Evolutionary conservation across 2,797 vertebrate species (phyloP).

Genomic region (Leuciscus waleckii): DNA sequence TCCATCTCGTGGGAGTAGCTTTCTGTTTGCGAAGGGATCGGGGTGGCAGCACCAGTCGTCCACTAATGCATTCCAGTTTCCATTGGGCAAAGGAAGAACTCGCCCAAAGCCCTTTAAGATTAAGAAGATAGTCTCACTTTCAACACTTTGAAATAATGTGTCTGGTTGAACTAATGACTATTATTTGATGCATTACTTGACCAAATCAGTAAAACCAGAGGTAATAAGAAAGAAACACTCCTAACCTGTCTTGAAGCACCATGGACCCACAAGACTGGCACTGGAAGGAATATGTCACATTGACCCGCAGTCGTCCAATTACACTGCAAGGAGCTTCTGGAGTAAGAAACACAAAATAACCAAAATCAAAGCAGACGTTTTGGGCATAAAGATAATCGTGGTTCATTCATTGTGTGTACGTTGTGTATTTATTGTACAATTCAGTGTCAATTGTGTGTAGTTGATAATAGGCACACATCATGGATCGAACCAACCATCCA

Average conservation of each 20-base stretch:
- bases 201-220: background rate
- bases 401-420: background rate
- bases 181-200: slow-evolving; percentile 20
- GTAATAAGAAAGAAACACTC: slow-evolving; percentile 6
- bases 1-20: slow-evolving; percentile 82
- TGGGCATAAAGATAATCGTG: background rate
- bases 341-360: slow-evolving; percentile 58
- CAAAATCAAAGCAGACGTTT: slow-evolving; percentile 15
- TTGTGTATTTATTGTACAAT: background rate
- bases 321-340: slow-evolving; percentile 77
- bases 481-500: too few species aligned
- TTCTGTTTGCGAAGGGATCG: slow-evolving; percentile 87
- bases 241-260: slow-evolving; percentile 87
- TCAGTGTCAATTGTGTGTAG: background rate
- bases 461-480: background rate
- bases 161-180: background rate
- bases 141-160: background rate
- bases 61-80: slow-evolving; percentile 91
- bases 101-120: slow-evolving; percentile 81
- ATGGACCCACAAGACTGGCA: slow-evolving; percentile 89
- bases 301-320: slow-evolving; percentile 77
- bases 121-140: background rate
- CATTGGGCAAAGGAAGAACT: slow-evolving; percentile 91
- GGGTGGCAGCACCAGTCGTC: slow-evolving; percentile 98
- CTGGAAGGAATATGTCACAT: slow-evolving; percentile 81